Conservation (phyloP, 2,113 vertebrate genomes). For the Calonectris borealis region DNA sequence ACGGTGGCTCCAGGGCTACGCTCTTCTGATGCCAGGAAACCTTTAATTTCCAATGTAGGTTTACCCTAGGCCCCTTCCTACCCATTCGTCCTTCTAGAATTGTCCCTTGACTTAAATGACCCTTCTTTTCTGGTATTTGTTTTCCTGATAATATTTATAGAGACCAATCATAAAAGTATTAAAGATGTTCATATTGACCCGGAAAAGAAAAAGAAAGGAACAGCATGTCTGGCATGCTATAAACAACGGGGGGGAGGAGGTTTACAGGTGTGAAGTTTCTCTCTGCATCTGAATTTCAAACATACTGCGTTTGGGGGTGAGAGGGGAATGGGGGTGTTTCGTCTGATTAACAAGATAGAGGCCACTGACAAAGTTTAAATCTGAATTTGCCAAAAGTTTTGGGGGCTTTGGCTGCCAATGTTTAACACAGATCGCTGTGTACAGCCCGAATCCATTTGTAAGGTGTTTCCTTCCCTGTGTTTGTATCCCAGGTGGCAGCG, state of each 20-base stretch:
- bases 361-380: not conserved
- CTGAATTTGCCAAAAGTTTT: not conserved
- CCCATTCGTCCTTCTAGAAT: not conserved
- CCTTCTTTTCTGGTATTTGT: not conserved
- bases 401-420: not conserved
- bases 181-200: not conserved
- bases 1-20: not conserved
- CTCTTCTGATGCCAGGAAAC: not conserved
- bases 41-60: not conserved
- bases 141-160: not conserved
- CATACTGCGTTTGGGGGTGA: not conserved
- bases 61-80: not conserved
- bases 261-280: not conserved
- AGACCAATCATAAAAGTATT: not conserved
- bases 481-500: rapidly evolving
- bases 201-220: not conserved
- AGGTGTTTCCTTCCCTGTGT: not conserved
- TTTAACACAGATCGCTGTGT: rapidly evolving
- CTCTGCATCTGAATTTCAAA: not conserved
- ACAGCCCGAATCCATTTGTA: not conserved
- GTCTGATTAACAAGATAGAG: not conserved
- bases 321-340: not conserved
- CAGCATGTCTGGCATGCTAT: not conserved
- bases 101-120: not conserved
- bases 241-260: not conserved